Percentiles rank a stretch among this genome's conserved stretches.
Conservation (phyloP, 53 echinoderm and acorn worm species). For the Echinarachnius parma region DNA sequence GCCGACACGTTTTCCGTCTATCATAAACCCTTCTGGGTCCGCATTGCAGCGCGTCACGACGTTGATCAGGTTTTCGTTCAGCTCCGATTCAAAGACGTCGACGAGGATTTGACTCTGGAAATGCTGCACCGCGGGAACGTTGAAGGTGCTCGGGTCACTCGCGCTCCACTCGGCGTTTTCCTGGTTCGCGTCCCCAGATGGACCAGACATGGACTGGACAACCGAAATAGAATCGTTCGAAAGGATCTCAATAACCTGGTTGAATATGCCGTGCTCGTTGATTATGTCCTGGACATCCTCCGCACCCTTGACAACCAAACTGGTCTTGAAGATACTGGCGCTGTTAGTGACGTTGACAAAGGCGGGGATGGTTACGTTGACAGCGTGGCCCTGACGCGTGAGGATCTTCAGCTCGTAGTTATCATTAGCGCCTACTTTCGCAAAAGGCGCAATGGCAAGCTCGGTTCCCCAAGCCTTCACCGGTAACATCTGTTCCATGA, state of each 20-base stretch:
- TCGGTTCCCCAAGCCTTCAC: slow-evolving; percentile 11
- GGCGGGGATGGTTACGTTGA: background rate
- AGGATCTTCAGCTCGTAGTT: slow-evolving; percentile 16
- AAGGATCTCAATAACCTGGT: slow-evolving; percentile 17
- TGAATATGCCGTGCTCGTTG: background rate
- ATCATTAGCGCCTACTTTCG: background rate
- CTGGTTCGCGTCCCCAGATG: too few relatives aligned
- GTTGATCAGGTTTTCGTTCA: slow-evolving; percentile 25
- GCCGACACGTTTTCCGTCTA: background rate
- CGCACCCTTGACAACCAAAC: background rate
- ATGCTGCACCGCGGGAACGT: slow-evolving; percentile 1
- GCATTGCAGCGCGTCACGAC: slow-evolving; percentile 2
- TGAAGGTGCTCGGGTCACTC: slow-evolving; percentile 27
- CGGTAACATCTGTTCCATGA: slow-evolving; percentile 28
- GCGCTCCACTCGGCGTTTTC: too few relatives aligned
- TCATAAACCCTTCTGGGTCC: too few relatives aligned
- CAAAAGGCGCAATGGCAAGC: slow-evolving; percentile 23
- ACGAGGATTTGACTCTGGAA: background rate
- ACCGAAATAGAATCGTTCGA: background rate
- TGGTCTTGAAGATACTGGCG: too few relatives aligned
- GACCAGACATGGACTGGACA: slow-evolving; percentile 16
- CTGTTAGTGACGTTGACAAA: too few relatives aligned
- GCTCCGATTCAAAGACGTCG: background rate
- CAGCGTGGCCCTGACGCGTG: background rate
- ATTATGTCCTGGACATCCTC: background rate